phyloP scores from a whole-genome alignment of 2,797 vertebrate species.

The Myiothlypis coronata region DNA sequence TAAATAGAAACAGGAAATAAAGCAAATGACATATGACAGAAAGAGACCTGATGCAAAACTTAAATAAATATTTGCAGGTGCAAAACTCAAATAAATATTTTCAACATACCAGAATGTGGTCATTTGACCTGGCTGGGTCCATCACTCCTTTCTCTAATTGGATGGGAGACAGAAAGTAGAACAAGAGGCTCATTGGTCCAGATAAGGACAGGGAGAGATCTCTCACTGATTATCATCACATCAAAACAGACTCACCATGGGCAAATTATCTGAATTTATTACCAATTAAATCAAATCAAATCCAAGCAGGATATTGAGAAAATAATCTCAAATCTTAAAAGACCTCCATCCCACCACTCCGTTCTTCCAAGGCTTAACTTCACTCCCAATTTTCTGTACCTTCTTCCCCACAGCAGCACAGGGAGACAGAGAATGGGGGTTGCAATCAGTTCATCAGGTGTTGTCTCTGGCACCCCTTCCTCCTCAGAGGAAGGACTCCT shows the following conservation, averaged over 20 bases:
- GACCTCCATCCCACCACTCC: background rate
- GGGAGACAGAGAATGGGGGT: background rate
- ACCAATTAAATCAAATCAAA: background rate
- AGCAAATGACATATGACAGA: background rate
- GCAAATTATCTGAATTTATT: background rate
- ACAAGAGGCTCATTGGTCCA: background rate
- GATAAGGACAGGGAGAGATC: background rate
- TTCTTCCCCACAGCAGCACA: background rate
- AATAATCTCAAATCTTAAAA: background rate
- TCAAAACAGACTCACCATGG: rapidly evolving
- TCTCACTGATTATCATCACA: background rate
- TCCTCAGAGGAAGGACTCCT: background rate
- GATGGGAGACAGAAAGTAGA: background rate
- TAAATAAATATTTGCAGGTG: background rate
- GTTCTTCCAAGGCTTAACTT: background rate
- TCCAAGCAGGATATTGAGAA: background rate
- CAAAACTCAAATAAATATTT: background rate
- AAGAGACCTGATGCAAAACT: background rate
- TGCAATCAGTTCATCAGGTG: rapidly evolving
- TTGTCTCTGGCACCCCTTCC: background rate
- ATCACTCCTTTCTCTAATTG: background rate
- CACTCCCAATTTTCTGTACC: background rate
- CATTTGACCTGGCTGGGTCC: background rate
- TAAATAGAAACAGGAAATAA: background rate
- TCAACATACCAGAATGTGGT: background rate